Base-by-base conservation (phyloP, 2,797 vertebrate species). In the Cyclura pinguis region DNA sequence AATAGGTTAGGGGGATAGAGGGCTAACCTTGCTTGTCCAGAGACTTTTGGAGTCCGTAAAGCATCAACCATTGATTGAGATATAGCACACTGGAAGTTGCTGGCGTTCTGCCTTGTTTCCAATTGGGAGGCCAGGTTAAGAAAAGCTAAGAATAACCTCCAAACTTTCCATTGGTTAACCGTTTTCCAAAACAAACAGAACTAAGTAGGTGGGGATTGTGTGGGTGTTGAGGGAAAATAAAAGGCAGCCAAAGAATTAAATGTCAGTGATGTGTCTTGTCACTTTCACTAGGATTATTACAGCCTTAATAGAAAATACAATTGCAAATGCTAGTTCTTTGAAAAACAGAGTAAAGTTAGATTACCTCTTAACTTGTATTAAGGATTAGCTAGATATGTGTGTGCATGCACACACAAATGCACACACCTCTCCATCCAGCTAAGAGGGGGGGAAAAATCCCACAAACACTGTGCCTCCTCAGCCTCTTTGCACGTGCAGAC, bases 91-190 rank as follows among this genome's bases (percentile, higher is more conserved):
- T 62, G 47, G 32, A 52, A 55, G 1, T 38, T 69, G 12, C 27
- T 89, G 80, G 69, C 69, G 62, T 82, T 57, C 50, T 72, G 87
- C 62, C 67, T 88, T 82, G 78, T 81, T 82, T 88, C 80, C 27
- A 47, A 52, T 88, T 47, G 69, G 52, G 74, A 62, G 55, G 69
- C 55, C 52, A 80, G 59, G 47, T 80, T 88, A 24, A 74, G 55
- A 62, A 38, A 83, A 82, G 67, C 87, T 82, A 72, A 82, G 29
- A 88, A 88, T 88, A 88, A 82, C 81, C 78, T 29, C 18, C 72
- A 88, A 62, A 59, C 29, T 62, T 89, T 89, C 80, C 52, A 62
- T 35, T 50, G 35, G 80, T 76, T 89, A 82, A 76, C 55, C 47
- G 27, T 47, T 84, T 50, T n/a, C 80, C 80, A 62, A 76, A 89